A percentile compares a stretch with the other conserved stretches of the same genome.
Conservation (phyloP, 2,888 invertebrate genomes). For the Ophion costatus region DNA sequence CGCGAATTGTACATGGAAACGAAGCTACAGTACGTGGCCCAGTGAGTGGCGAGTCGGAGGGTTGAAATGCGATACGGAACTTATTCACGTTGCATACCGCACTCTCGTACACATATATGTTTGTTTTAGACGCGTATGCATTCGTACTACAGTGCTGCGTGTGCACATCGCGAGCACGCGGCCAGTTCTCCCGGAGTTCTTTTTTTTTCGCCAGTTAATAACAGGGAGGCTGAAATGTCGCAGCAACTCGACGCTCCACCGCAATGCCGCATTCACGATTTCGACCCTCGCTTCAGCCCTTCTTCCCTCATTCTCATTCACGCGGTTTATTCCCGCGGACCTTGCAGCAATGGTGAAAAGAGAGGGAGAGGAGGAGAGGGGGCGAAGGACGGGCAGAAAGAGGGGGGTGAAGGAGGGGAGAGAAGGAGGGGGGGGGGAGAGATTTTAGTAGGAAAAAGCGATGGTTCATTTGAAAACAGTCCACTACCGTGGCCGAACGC, state of each 20-base stretch:
- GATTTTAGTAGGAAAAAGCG: slow-evolving; percentile 18
- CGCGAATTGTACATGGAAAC: slow-evolving; percentile 2
- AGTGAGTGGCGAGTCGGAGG: slow-evolving; percentile 23
- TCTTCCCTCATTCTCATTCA: slow-evolving; percentile 50
- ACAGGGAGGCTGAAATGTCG: slow-evolving; percentile 68
- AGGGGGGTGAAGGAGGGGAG: slow-evolving; percentile 8
- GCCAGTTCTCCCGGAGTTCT: slow-evolving; percentile 12
- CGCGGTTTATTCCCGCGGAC: slow-evolving; percentile 21
- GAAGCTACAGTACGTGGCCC: not conserved
- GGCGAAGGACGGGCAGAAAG: not conserved
- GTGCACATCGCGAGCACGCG: slow-evolving; percentile 39
- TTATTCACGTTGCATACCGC: slow-evolving; percentile 40
- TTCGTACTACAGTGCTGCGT: slow-evolving; percentile 22
- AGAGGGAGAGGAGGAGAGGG: slow-evolving; percentile 25
- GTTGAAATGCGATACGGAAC: slow-evolving; percentile 44
- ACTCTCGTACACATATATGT: not conserved
- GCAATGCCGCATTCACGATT: slow-evolving; percentile 69
- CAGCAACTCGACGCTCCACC: slow-evolving; percentile 69
- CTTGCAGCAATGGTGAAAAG: slow-evolving; percentile 17
- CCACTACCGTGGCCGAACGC: slow-evolving; percentile 30
- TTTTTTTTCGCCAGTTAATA: slow-evolving; percentile 63
- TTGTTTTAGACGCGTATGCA: not conserved
- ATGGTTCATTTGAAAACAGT: slow-evolving; percentile 42
- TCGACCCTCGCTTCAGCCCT: slow-evolving; percentile 52
- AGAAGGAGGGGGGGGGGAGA: slow-evolving; percentile 23